A percentile compares a stretch with the other conserved stretches of the same genome.
Conservation (phyloP, 2,113 vertebrate species). For the Psammodynastes pulverulentus region DNA sequence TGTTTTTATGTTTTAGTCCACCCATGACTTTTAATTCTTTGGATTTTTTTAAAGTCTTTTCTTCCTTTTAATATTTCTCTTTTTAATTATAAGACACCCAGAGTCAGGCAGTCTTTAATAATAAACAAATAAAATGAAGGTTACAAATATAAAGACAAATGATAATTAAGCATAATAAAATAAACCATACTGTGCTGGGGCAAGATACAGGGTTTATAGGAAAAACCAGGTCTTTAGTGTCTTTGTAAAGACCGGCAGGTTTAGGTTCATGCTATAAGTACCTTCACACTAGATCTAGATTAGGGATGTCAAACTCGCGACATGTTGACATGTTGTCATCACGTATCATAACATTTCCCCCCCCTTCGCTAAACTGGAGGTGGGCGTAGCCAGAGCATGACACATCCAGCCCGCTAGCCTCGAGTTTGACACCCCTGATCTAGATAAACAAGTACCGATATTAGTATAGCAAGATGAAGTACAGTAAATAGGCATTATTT, state of each 20-base stretch:
- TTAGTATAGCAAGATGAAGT: background rate
- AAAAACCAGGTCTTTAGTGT: background rate
- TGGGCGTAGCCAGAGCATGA: too few species aligned
- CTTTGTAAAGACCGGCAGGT: background rate
- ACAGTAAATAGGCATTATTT: background rate
- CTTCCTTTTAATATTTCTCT: background rate
- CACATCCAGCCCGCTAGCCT: too few species aligned
- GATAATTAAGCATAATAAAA: background rate
- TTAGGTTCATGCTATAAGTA: background rate
- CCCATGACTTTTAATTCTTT: background rate
- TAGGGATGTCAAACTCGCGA: too few species aligned
- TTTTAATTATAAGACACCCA: background rate
- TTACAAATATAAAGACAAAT: background rate
- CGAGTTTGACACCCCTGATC: background rate
- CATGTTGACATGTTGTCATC: too few species aligned
- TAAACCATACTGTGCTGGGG: background rate
- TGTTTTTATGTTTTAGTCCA: background rate
- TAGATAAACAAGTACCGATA: background rate
- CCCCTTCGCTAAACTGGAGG: too few species aligned
- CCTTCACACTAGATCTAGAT: background rate
- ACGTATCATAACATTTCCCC: too few species aligned
- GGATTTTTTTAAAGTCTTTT: background rate
- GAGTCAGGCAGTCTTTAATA: background rate
- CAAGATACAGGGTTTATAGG: background rate
- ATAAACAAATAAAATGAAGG: background rate